Conservation (phyloP, 2,113 vertebrate species). For the Chinchilla lanigera region DNA sequence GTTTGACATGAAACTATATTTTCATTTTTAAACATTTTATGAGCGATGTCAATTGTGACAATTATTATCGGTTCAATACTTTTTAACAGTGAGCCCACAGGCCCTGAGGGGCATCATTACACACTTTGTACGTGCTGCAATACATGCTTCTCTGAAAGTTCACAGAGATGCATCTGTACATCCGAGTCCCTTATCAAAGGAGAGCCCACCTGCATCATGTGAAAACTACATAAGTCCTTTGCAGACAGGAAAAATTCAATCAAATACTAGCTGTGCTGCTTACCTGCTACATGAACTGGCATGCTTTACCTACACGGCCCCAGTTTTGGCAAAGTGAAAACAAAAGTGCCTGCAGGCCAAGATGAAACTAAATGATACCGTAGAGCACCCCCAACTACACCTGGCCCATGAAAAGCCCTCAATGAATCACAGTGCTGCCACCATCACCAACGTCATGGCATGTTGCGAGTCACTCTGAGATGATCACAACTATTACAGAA, state of each 20-base stretch:
- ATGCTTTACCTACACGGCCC: not conserved
- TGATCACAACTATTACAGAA: not conserved
- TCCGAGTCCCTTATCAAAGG: not conserved
- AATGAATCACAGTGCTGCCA: not conserved
- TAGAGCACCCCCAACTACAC: not conserved
- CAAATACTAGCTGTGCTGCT: not conserved
- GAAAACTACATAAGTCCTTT: not conserved
- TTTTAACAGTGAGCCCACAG: not conserved
- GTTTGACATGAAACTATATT: constrained; percentile 3
- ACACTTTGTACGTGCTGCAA: fast-evolving
- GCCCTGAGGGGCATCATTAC: not conserved
- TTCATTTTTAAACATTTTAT: constrained; percentile 28
- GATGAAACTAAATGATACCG: not conserved
- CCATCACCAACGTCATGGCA: not conserved
- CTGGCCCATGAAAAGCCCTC: not conserved
- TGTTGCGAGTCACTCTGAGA: not conserved
- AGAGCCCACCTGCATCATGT: too few relatives aligned
- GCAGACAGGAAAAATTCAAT: not conserved
- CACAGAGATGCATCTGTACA: not conserved
- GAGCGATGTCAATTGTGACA: constrained; percentile 36
- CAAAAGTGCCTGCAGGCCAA: not conserved
- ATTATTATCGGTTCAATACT: constrained; percentile 43
- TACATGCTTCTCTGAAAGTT: not conserved
- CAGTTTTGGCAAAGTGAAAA: not conserved
- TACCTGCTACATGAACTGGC: not conserved